Evolutionary conservation across 2,888 invertebrate species (phyloP).

Genomic region (Parnassius apollo): DNA sequence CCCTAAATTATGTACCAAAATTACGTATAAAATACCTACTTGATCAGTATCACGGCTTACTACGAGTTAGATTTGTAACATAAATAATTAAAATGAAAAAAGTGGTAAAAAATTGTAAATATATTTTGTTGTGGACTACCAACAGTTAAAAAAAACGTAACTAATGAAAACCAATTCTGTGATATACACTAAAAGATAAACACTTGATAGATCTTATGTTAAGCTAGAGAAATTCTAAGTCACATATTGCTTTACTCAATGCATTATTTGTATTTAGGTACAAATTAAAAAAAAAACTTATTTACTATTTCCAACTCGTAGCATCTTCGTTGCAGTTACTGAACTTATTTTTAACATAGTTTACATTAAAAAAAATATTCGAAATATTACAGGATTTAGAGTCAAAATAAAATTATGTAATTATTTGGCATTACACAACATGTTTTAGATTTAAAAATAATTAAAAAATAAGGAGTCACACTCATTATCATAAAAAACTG

Average conservation of each 20-base stretch:
- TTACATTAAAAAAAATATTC: slow-evolving; percentile 61
- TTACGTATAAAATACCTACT: slow-evolving; percentile 71
- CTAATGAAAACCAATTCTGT: no score
- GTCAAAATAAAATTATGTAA: slow-evolving; percentile 64
- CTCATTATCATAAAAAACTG: slow-evolving; percentile 61
- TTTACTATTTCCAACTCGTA: slow-evolving; percentile 37
- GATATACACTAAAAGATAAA: no score
- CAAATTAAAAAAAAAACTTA: no score
- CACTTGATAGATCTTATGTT: no score
- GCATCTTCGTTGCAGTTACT: slow-evolving; percentile 56
- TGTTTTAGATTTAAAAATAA: slow-evolving; percentile 54
- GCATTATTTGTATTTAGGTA: no score
- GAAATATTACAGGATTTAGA: slow-evolving; percentile 64
- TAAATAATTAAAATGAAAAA: no score
- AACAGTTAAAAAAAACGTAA: no score
- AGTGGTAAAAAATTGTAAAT: no score
- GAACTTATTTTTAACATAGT: slow-evolving; percentile 50
- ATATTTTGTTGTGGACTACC: no score
- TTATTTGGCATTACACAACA: slow-evolving; percentile 78
- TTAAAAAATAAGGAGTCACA: slow-evolving; percentile 66
- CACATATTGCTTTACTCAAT: no score
- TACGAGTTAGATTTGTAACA: slow-evolving; percentile 43
- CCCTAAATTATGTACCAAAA: slow-evolving; percentile 68
- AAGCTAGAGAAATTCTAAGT: no score
- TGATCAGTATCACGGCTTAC: slow-evolving; percentile 50